Conservation (phyloP, 1,140 invertebrate species). For the Campoletis sonorensis region DNA sequence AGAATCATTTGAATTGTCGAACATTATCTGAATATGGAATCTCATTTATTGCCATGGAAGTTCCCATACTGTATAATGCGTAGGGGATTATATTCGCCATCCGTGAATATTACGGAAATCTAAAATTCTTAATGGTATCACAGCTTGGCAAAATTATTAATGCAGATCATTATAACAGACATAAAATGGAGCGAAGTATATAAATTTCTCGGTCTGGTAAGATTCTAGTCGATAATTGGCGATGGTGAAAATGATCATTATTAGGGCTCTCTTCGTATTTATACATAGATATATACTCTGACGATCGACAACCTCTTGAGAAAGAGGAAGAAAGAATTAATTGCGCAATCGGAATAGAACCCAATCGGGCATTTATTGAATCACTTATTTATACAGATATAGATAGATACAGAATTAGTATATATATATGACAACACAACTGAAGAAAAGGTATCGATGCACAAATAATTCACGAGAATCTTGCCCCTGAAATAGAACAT, state of each 20-base stretch:
- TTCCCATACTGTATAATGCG: too few species aligned
- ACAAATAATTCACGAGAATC: neutral
- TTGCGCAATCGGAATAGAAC: neutral
- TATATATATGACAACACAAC: neutral
- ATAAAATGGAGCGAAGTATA: neutral
- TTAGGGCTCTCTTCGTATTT: neutral
- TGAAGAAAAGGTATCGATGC: constrained; percentile 8
- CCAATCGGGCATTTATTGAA: constrained; percentile 6
- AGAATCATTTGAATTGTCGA: too few species aligned
- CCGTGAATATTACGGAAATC: too few species aligned
- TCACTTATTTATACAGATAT: neutral
- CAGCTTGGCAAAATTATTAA: neutral
- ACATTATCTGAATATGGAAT: too few species aligned
- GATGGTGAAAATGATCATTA: neutral
- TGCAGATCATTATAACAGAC: neutral
- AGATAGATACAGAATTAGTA: neutral
- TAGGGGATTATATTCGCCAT: too few species aligned
- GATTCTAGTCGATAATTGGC: neutral
- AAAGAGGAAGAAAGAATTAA: neutral
- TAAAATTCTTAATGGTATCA: too few species aligned
- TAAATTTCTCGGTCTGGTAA: constrained; percentile 7
- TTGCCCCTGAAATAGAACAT: neutral
- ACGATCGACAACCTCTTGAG: neutral
- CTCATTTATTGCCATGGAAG: too few species aligned
- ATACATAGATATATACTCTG: neutral